Evolutionary conservation across 1,140 invertebrate species (phyloP).

Genomic region (Pogonomyrmex barbatus): DNA sequence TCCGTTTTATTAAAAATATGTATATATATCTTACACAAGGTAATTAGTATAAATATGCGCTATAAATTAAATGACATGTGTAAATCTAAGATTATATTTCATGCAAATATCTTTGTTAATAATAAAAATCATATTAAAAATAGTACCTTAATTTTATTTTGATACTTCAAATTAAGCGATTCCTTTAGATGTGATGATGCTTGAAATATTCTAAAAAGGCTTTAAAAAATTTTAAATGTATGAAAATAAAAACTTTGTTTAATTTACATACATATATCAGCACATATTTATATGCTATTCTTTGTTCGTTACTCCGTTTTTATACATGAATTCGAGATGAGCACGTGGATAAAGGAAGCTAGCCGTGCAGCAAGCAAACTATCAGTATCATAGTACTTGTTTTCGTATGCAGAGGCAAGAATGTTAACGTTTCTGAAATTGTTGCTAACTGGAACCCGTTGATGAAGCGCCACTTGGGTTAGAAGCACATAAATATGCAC

Average conservation of each 20-base stretch:
- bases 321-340: slow-evolving; percentile 55
- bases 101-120: not conserved
- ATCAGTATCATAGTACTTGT: slow-evolving; percentile 51
- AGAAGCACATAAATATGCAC: slow-evolving; percentile 58
- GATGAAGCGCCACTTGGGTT: slow-evolving; percentile 56
- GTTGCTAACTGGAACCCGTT: slow-evolving; percentile 52
- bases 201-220: not conserved
- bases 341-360: slow-evolving; percentile 37
- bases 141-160: not conserved
- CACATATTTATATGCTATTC: slow-evolving; percentile 28
- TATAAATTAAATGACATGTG: not conserved
- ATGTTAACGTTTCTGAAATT: slow-evolving; percentile 62
- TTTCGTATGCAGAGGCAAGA: slow-evolving; percentile 54
- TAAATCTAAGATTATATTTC: not conserved
- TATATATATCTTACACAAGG: not conserved
- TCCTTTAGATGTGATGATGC: not conserved
- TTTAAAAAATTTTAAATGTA: slow-evolving; percentile 3
- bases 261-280: slow-evolving; percentile 26
- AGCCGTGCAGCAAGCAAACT: slow-evolving; percentile 43
- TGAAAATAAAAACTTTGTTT: slow-evolving; percentile 25
- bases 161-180: not conserved
- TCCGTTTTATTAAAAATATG: slow-evolving; percentile 3
- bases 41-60: not conserved
- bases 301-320: slow-evolving; percentile 39
- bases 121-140: not conserved